These are phyloP conservation scores for Hypselothyrea guttata DNA, from an alignment of 2,888 invertebrate genomes.

Conservation along the genomic window DNA sequence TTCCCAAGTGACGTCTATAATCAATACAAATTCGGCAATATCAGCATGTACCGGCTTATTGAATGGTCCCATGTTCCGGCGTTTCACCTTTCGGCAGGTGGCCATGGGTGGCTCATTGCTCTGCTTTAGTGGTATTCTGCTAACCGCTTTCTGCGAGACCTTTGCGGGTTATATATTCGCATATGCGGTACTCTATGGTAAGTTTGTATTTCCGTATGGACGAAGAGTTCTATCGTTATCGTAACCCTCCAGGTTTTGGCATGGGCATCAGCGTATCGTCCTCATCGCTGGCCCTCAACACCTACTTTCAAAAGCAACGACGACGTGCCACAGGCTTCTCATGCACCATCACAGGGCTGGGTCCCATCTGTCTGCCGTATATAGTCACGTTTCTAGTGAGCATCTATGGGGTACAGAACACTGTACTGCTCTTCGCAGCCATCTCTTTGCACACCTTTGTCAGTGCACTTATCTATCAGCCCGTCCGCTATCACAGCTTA, in stretches of 20 bases:
- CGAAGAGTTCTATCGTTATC: not conserved
- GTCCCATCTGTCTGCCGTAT: slow-evolving; percentile 88
- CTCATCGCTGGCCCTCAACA: slow-evolving; percentile 88
- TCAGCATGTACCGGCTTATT: slow-evolving; percentile 87
- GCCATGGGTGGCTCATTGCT: slow-evolving; percentile 85
- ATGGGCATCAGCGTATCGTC: slow-evolving; percentile 87
- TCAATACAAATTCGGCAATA: slow-evolving; percentile 88
- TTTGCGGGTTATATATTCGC: slow-evolving; percentile 86
- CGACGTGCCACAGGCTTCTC: slow-evolving; percentile 88
- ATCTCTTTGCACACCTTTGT: slow-evolving; percentile 87
- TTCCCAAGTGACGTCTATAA: slow-evolving; percentile 87
- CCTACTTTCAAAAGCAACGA: slow-evolving; percentile 88
- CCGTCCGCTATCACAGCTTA: slow-evolving; percentile 87
- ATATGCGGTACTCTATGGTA: slow-evolving; percentile 88
- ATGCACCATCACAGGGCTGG: slow-evolving; percentile 88
- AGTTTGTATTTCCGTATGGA: slow-evolving; percentile 43
- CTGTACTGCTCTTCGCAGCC: slow-evolving; percentile 87
- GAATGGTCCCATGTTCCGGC: slow-evolving; percentile 88
- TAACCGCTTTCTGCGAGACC: slow-evolving; percentile 86
- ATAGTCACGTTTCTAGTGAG: slow-evolving; percentile 86
- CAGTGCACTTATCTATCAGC: slow-evolving; percentile 87
- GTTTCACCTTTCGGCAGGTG: slow-evolving; percentile 87
- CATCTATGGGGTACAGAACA: slow-evolving; percentile 86
- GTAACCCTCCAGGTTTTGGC: slow-evolving; percentile 83
- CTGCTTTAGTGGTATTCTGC: slow-evolving; percentile 84